phyloP scores from a whole-genome alignment of 2,113 vertebrate species.

The Scomber japonicus region DNA sequence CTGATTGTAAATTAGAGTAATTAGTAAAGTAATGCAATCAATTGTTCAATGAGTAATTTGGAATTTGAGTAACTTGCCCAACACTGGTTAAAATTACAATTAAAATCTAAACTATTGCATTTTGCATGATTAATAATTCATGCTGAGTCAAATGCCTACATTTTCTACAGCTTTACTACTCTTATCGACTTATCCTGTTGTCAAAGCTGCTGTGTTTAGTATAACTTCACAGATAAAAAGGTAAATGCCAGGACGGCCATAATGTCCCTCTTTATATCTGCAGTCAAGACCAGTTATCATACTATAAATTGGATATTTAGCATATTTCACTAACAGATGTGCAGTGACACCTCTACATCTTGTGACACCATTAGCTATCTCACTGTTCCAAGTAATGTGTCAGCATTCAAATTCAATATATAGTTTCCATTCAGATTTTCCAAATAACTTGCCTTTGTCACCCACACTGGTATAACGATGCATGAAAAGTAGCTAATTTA shows the following conservation, averaged over 20 bases:
- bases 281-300: neutral
- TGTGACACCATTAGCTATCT: neutral
- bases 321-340: neutral
- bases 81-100: neutral
- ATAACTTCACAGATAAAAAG: no score
- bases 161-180: no score
- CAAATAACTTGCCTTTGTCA: neutral
- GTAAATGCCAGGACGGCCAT: no score
- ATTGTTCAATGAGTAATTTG: no score
- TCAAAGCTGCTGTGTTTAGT: neutral
- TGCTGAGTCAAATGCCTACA: no score
- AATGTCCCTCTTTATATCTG: neutral
- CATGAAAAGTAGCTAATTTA: neutral
- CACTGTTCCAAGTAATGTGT: conserved; percentile 11
- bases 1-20: no score
- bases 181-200: neutral
- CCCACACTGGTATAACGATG: neutral
- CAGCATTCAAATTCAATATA: neutral
- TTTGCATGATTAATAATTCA: no score
- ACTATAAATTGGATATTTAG: neutral
- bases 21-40: no score
- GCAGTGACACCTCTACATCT: conserved; percentile 10
- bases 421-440: conserved; percentile 11
- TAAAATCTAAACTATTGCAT: neutral
- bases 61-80: no score